A percentile compares a stretch with the other conserved stretches of the same genome.
Conservation (phyloP, 2,797 vertebrate species). For the Mormyrops boulengeri region DNA sequence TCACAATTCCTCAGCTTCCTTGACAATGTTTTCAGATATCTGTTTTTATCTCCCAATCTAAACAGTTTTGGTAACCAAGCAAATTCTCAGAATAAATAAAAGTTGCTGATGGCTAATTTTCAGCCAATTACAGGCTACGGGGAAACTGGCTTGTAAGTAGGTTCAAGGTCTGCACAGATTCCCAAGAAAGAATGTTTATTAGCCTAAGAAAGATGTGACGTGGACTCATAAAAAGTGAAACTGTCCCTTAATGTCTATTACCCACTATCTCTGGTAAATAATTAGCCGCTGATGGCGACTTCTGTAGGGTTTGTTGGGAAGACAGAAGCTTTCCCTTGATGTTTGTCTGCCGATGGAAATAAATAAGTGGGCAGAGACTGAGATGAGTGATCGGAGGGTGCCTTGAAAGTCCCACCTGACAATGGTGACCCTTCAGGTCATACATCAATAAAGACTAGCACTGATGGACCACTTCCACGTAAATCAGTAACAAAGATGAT, state of each 20-base stretch:
- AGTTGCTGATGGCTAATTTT: background rate
- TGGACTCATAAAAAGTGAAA: slow-evolving; percentile 22
- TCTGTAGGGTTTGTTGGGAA: background rate
- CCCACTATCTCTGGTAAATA: background rate
- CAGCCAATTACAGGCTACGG: background rate
- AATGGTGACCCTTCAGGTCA: background rate
- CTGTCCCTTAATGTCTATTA: background rate
- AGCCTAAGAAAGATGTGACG: background rate
- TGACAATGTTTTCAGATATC: background rate
- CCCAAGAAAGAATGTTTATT: slow-evolving; percentile 17
- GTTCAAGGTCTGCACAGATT: slow-evolving; percentile 23
- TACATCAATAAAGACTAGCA: background rate
- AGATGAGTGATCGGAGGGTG: background rate
- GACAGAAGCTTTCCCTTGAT: background rate
- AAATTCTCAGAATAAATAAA: background rate
- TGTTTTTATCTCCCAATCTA: background rate
- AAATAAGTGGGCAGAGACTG: background rate
- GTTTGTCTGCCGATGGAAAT: background rate
- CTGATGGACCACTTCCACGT: background rate
- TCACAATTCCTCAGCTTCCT: background rate
- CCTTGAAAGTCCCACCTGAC: background rate
- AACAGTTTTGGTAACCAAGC: background rate
- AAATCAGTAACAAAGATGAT: slow-evolving; percentile 6
- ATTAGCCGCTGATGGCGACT: background rate
- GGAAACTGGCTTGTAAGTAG: background rate